Percentiles rank a stretch among this genome's conserved stretches.
phyloP scores from a whole-genome alignment of 2,888 invertebrate genomes.

The Formica aserva region DNA sequence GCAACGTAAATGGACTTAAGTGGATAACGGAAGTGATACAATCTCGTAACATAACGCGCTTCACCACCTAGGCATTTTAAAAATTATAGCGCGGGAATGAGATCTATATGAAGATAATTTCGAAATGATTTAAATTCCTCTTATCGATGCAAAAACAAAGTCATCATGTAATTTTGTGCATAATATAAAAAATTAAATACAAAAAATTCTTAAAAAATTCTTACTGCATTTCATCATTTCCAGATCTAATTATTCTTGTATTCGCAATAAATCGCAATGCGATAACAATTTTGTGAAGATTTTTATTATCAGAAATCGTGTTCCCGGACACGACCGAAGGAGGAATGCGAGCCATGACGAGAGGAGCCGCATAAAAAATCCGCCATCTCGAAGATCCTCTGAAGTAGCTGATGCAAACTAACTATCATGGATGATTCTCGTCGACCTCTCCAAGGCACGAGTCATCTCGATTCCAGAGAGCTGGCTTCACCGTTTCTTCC shows the following conservation, averaged over 20 bases:
- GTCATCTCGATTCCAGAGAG: conserved; percentile 72
- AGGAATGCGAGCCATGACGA: background rate
- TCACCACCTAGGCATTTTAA: background rate
- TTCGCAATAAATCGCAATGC: background rate
- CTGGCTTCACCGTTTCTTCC: conserved; percentile 52
- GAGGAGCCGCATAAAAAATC: conserved; percentile 8
- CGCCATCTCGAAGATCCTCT: background rate
- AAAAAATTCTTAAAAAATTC: background rate
- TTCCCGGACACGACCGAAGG: background rate
- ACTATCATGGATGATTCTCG: conserved; percentile 29
- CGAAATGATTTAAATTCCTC: background rate
- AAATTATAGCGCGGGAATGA: background rate
- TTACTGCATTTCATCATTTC: background rate
- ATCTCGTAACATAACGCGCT: background rate
- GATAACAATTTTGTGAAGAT: background rate
- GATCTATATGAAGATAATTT: background rate
- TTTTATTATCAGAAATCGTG: conserved; percentile 4
- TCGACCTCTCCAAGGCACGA: conserved; percentile 64
- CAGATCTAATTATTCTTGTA: background rate
- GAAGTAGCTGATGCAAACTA: conserved; percentile 23
- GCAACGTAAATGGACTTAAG: conserved; percentile 26
- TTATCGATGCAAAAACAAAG: background rate
- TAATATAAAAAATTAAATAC: background rate
- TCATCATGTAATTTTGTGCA: background rate
- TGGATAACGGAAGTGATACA: conserved; percentile 31